These are phyloP conservation scores for Platygyra sinensis DNA, from an alignment of 64 coral and sea anemone species.

Conservation along the genomic window DNA sequence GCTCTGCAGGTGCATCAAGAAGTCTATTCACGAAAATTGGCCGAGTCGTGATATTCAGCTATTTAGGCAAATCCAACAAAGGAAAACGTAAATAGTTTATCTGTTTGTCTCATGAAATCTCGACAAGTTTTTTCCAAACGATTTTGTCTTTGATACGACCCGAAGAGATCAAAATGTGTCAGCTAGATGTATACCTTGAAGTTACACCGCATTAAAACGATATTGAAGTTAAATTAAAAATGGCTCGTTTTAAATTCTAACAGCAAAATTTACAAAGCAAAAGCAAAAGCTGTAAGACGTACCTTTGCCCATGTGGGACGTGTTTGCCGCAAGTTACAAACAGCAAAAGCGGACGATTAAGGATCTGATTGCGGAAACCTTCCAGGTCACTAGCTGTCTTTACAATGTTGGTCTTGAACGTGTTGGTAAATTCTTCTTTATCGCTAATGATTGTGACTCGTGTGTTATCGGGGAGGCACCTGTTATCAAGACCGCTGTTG, in stretches of 20 bases:
- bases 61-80: no score
- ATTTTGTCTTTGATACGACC: no score
- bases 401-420: conserved; percentile 18
- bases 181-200: no score
- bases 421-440: conserved; percentile 64
- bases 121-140: no score
- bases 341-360: conserved; percentile 52
- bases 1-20: no score
- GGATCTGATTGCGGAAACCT: conserved; percentile 62
- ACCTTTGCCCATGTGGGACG: conserved; percentile 88
- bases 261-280: background rate
- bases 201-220: no score
- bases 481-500: background rate
- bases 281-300: background rate
- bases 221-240: background rate
- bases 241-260: background rate
- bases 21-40: no score
- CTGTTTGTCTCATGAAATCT: no score
- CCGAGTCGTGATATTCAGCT: no score
- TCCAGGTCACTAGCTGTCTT: conserved; percentile 34
- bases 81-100: no score
- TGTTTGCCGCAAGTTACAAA: conserved; percentile 78
- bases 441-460: conserved; percentile 65
- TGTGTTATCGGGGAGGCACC: conserved; percentile 29
- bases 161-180: no score